phyloP scores from a whole-genome alignment of 1,140 invertebrate genomes.

The Propsilocerus akamusi region DNA sequence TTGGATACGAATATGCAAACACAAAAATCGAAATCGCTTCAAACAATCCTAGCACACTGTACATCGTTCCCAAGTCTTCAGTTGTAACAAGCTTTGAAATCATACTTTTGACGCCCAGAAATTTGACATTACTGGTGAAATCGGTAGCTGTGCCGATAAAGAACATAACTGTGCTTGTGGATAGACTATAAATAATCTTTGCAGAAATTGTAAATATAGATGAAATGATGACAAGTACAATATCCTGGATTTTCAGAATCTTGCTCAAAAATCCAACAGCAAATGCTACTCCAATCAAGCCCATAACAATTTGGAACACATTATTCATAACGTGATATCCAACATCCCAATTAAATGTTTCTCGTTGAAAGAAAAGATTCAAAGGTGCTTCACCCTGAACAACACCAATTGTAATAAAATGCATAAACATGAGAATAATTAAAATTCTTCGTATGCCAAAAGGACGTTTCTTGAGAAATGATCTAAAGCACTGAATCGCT shows the following conservation, averaged over 20 bases:
- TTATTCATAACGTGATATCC: neutral
- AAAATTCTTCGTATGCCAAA: slow-evolving; percentile 12
- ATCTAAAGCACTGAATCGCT: slow-evolving; percentile 16
- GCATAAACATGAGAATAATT: neutral
- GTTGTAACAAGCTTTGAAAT: slow-evolving; percentile 19
- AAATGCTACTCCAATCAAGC: neutral
- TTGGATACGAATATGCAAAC: slow-evolving; percentile 16
- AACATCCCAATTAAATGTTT: neutral
- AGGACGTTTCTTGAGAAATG: slow-evolving; percentile 16
- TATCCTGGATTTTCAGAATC: neutral
- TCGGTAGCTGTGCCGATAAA: slow-evolving; percentile 19
- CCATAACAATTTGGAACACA: neutral
- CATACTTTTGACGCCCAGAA: slow-evolving; percentile 21
- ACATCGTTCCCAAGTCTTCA: slow-evolving; percentile 19
- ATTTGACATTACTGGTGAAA: slow-evolving; percentile 18
- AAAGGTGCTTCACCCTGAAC: neutral
- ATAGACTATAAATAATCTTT: neutral
- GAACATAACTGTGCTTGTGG: slow-evolving; percentile 11
- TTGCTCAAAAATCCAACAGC: neutral
- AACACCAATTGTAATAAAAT: neutral
- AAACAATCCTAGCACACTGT: slow-evolving; percentile 20
- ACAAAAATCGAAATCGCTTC: slow-evolving; percentile 21
- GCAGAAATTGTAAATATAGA: neutral
- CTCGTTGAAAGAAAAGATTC: neutral
- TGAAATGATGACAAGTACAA: neutral